Evolutionary conservation across 2,113 vertebrate genomes (phyloP), one percentile per base, ranked within the genome.

Genomic region (Oenanthe oenanthe): DNA sequence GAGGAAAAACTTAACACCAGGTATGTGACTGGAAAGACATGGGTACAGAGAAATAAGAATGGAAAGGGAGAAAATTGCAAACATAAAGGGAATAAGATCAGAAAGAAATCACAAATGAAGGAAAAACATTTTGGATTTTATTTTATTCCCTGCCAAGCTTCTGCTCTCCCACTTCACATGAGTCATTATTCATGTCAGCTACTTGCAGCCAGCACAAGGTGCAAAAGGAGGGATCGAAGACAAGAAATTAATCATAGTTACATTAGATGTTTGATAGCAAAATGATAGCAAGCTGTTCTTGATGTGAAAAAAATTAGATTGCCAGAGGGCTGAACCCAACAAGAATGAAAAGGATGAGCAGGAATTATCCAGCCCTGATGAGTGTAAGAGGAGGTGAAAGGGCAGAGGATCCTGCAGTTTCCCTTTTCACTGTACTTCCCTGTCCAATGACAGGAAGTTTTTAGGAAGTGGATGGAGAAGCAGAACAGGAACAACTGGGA

Each of bases 161-260:
- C 38, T 94, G 71, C n/a, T 84, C 61, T 88, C 48, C 68, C 45
- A 71, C 68, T 86, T 92, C 67, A 88, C 51, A 83, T 68, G 70
- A 92, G 47, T 85, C 60, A 93, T 93, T 82, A 89, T 66, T 88
- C 71, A 66, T 76, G 61, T 79, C 42, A 85, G 20, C 50, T 88
- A 65, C 42, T 84, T 71, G 34, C 38, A 88, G 82, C 8, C 85
- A 92, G 42, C 32, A 65, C 28, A 88, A 85, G 50, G 16, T 79
- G 67, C 32, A 68, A 80, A 76, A 87, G 17, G 24, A 72, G 25
- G 82, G 10, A 66, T 85, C 51, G 60, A 83, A 85, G 65, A 74
- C 1, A 6, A 79, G n/a, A 82, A 85, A 92, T 89, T 72, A 66
- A 32, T 89, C 32, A 71, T 31, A 84, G 50, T 72, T 76, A 76